Conservation (phyloP, 2,797 vertebrate genomes). For the Microcaecilia unicolor region DNA sequence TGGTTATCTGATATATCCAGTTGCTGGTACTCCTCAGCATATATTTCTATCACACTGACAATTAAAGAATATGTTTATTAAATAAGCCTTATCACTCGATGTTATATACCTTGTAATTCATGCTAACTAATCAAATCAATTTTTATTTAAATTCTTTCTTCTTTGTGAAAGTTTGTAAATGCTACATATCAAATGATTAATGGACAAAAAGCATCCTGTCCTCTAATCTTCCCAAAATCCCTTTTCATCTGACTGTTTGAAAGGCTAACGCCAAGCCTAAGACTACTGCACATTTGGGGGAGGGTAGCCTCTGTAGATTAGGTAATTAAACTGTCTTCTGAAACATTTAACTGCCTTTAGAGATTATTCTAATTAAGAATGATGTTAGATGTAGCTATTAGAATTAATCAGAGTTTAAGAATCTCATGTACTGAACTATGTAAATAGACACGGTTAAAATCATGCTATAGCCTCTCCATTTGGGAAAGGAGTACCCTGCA, state of each 20-base stretch:
- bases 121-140: conserved; percentile 58
- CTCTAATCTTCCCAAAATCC: conserved; percentile 98
- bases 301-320: conserved; percentile 73
- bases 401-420: conserved; percentile 66
- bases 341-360: conserved; percentile 84
- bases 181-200: conserved; percentile 85
- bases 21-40: conserved; percentile 62
- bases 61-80: conserved; percentile 67
- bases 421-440: conserved; percentile 52
- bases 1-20: conserved; percentile 86
- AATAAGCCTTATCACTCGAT: conserved; percentile 55
- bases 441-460: conserved; percentile 52
- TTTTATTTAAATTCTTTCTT: conserved; percentile 60
- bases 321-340: conserved; percentile 92
- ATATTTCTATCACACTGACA: conserved; percentile 57
- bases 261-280: conserved; percentile 85
- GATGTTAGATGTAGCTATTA: conserved; percentile 68
- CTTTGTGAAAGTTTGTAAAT: conserved; percentile 64
- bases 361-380: conserved; percentile 81
- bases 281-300: conserved; percentile 73
- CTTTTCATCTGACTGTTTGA: conserved; percentile 99
- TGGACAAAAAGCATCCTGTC: conserved; percentile 89
- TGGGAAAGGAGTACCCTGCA: conserved; percentile 28
- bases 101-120: conserved; percentile 63
- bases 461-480: conserved; percentile 34